A percentile compares a stretch with the other conserved stretches of the same genome.
Conservation (phyloP, 2,797 vertebrate species). For the Champsocephalus esox region DNA sequence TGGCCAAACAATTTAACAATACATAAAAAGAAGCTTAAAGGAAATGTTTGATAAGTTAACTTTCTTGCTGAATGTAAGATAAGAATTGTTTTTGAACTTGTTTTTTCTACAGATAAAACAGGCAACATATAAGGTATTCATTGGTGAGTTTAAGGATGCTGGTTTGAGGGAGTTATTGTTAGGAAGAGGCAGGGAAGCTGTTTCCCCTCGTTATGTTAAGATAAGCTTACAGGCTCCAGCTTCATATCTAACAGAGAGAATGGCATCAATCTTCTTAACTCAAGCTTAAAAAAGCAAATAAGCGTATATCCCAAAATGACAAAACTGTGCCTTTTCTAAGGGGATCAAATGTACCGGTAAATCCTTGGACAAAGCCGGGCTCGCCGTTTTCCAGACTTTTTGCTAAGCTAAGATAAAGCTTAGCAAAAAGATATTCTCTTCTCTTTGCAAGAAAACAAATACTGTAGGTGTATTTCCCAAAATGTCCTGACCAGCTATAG, state of each 20-base stretch:
- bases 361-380: neutral
- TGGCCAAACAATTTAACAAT: neutral
- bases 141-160: neutral
- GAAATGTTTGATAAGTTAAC: neutral
- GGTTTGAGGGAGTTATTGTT: too few relatives aligned
- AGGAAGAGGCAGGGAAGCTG: neutral
- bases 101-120: neutral
- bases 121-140: neutral
- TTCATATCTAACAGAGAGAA: neutral
- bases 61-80: neutral
- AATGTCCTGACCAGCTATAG: neutral
- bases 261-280: neutral
- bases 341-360: neutral
- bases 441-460: constrained; percentile 5
- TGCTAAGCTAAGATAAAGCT: constrained; percentile 2
- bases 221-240: neutral
- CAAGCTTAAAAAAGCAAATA: constrained; percentile 2
- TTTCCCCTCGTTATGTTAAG: neutral
- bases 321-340: constrained; percentile 5
- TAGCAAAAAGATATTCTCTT: neutral
- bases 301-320: neutral
- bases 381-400: neutral
- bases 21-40: constrained; percentile 3
- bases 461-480: neutral
- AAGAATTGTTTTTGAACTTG: neutral